Evolutionary conservation across 2,888 invertebrate species (phyloP).

Genomic region (Clostera curtula): DNA sequence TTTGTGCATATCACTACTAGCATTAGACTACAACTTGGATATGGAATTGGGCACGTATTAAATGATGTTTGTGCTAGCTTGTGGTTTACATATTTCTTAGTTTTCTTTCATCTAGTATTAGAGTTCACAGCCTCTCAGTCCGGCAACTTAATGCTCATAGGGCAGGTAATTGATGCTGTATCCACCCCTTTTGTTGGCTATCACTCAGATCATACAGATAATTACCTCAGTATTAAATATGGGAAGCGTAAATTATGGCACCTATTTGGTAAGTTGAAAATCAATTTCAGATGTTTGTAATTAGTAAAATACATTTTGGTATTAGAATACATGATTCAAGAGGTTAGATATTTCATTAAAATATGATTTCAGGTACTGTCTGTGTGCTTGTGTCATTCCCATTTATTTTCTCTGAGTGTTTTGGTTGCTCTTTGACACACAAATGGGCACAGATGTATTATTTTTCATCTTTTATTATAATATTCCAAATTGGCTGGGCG

Average conservation of each 20-base stretch:
- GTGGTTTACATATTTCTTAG: conserved; percentile 94
- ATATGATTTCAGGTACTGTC: conserved; percentile 77
- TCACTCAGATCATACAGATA: conserved; percentile 84
- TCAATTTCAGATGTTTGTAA: conserved; percentile 1
- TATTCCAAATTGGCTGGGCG: conserved; percentile 97
- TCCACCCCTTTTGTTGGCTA: conserved; percentile 92
- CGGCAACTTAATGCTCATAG: conserved; percentile 83
- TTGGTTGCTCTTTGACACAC: conserved; percentile 77
- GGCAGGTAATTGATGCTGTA: conserved; percentile 89
- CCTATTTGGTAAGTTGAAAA: conserved; percentile 82
- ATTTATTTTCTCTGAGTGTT: conserved; percentile 88
- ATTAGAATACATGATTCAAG: too few relatives aligned
- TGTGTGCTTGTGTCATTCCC: conserved; percentile 88
- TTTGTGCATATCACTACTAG: conserved; percentile 61
- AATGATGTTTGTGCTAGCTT: conserved; percentile 95
- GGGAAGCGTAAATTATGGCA: conserved; percentile 93
- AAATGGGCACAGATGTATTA: conserved; percentile 84
- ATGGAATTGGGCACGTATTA: conserved; percentile 88
- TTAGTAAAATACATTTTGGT: too few relatives aligned
- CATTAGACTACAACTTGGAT: conserved; percentile 70
- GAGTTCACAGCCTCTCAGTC: conserved; percentile 73
- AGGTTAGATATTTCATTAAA: conserved; percentile 1
- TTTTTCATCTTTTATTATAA: conserved; percentile 83
- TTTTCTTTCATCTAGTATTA: conserved; percentile 82
- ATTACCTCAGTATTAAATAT: conserved; percentile 80